Percentiles rank a stretch among this genome's conserved stretches.
phyloP scores from a whole-genome alignment of 1,140 invertebrate species.

The Gonatopus flavifemur region DNA sequence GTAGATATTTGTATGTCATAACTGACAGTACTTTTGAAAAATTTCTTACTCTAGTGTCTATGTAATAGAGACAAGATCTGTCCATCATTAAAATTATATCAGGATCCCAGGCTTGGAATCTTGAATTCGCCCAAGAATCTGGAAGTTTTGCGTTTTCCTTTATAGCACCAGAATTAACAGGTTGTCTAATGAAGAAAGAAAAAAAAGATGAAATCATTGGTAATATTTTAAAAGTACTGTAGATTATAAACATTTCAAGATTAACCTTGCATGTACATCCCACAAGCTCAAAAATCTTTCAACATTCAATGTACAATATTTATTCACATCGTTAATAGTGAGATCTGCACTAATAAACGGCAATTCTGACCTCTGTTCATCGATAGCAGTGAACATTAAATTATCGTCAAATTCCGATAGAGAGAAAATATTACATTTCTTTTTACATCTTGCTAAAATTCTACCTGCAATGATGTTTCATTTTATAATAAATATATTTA shows the following conservation, averaged over 20 bases:
- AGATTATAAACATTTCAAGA: constrained; percentile 10
- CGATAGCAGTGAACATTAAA: constrained; percentile 27
- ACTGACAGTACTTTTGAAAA: neutral
- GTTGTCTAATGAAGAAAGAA: constrained; percentile 27
- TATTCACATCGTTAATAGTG: constrained; percentile 25
- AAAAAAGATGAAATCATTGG: neutral
- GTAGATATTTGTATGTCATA: constrained; percentile 2
- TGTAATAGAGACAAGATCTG: constrained; percentile 47
- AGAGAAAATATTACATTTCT: constrained; percentile 33
- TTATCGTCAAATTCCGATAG: constrained; percentile 25
- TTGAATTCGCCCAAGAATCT: constrained; percentile 47
- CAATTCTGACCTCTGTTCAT: constrained; percentile 22
- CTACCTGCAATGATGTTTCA: constrained; percentile 25
- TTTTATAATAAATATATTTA: neutral
- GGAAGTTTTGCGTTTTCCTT: constrained; percentile 16
- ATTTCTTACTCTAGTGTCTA: constrained; percentile 42
- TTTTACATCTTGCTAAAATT: constrained; percentile 39
- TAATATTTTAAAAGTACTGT: constrained; percentile 7
- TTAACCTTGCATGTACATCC: constrained; percentile 41
- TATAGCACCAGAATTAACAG: constrained; percentile 20
- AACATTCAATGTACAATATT: constrained; percentile 38
- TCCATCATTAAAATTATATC: constrained; percentile 42
- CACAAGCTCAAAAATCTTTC: constrained; percentile 37
- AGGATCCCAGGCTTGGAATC: constrained; percentile 35
- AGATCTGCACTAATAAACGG: constrained; percentile 39